A percentile compares a stretch with the other conserved stretches of the same genome.
Conservation (phyloP, 2,888 invertebrate genomes). For the Mermis nigrescens region DNA sequence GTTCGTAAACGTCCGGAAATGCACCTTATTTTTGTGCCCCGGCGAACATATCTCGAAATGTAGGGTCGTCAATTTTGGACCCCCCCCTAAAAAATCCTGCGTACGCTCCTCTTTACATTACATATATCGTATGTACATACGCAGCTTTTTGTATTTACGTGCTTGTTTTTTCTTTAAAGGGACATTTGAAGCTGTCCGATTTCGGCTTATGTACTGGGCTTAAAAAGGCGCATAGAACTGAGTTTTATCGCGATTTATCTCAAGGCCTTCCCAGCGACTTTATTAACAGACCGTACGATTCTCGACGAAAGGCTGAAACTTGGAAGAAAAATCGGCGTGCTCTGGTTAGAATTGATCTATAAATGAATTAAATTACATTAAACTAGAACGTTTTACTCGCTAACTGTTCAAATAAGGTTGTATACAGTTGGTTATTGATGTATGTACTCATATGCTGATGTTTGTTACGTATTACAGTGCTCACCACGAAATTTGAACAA, state of each 20-base stretch:
- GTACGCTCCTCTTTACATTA: too few relatives aligned
- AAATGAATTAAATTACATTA: too few relatives aligned
- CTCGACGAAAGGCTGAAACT: constrained; percentile 88
- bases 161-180: constrained; percentile 37
- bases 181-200: constrained; percentile 92
- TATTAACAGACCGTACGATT: constrained; percentile 60
- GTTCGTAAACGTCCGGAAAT: too few relatives aligned
- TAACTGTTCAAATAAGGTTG: not conserved
- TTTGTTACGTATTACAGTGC: too few relatives aligned
- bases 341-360: constrained; percentile 40
- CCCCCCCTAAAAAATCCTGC: too few relatives aligned
- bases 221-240: constrained; percentile 93
- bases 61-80: too few relatives aligned
- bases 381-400: not conserved
- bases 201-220: constrained; percentile 96
- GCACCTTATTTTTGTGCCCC: too few relatives aligned
- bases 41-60: too few relatives aligned
- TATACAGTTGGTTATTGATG: too few relatives aligned
- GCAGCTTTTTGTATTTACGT: not conserved
- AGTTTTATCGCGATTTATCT: constrained; percentile 91
- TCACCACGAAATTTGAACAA: too few relatives aligned
- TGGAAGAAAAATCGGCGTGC: constrained; percentile 96
- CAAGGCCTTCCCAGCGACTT: constrained; percentile 30
- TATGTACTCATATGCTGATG: too few relatives aligned
- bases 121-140: too few relatives aligned